Conservation (phyloP, 1,140 invertebrate genomes). For the Druon quercuslanigerum region DNA sequence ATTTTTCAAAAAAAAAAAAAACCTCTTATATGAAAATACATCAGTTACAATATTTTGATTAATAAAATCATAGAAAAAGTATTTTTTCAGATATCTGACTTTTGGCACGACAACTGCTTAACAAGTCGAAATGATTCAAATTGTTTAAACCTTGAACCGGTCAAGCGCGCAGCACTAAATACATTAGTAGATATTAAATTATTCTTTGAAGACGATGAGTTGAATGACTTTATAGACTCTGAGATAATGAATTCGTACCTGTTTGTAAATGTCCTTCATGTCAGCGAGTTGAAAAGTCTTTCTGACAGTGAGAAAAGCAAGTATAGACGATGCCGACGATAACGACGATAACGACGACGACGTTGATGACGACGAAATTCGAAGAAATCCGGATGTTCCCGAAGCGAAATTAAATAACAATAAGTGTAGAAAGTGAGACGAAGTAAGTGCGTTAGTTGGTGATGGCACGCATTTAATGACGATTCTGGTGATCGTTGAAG, state of each 20-base stretch:
- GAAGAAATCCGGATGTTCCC: not conserved
- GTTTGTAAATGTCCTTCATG: constrained; percentile 25
- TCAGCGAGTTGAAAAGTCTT: not conserved
- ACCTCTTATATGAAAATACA: too few relatives aligned
- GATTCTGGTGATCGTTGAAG: constrained; percentile 5
- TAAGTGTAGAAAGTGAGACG: not conserved
- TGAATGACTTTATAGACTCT: not conserved
- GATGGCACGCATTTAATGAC: constrained; percentile 7
- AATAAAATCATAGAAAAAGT: too few relatives aligned
- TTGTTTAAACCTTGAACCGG: too few relatives aligned
- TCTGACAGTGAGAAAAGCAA: not conserved
- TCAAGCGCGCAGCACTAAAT: too few relatives aligned
- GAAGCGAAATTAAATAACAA: too few relatives aligned
- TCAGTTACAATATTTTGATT: too few relatives aligned
- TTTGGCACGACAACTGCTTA: too few relatives aligned
- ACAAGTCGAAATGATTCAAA: too few relatives aligned
- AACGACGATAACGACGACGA: too few relatives aligned
- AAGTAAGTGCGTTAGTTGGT: not conserved
- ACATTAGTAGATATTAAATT: too few relatives aligned
- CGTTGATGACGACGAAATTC: not conserved
- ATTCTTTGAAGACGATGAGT: not conserved
- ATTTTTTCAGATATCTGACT: too few relatives aligned
- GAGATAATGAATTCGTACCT: not conserved
- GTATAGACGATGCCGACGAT: not conserved
- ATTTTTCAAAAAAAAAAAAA: too few relatives aligned